These are phyloP conservation scores for Tenualosa thibaudeaui DNA, from an alignment of 2,797 vertebrate genomes.

Conservation along the genomic window DNA sequence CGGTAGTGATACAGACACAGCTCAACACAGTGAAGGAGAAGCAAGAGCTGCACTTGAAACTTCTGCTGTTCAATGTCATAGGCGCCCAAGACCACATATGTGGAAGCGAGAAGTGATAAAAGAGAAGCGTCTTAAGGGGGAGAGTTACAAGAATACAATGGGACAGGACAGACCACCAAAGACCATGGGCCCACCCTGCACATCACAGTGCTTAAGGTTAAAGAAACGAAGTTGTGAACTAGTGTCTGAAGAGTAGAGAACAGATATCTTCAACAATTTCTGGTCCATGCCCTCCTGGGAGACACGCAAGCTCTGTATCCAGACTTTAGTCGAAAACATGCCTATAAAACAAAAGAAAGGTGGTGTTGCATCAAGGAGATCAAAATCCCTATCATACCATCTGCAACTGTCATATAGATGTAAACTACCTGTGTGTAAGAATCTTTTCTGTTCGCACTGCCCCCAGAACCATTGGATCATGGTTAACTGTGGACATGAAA, in stretches of 20 bases:
- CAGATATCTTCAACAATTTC: not conserved
- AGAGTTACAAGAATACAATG: not conserved
- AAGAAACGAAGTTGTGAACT: slow-evolving; percentile 26
- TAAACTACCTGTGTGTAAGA: no score
- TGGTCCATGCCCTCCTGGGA: no score
- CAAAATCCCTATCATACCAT: not conserved
- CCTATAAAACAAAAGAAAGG: no score
- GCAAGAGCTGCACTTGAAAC: not conserved
- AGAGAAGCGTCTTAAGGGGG: slow-evolving; percentile 1
- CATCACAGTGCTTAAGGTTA: slow-evolving; percentile 25
- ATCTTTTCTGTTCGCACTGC: no score
- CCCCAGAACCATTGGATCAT: no score
- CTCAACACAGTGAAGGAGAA: not conserved
- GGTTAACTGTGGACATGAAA: not conserved
- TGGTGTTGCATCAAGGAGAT: not conserved
- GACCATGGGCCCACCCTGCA: slow-evolving; percentile 18
- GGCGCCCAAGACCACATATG: not conserved
- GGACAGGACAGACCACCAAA: slow-evolving; percentile 26
- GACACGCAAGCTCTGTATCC: no score
- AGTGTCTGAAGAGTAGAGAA: not conserved
- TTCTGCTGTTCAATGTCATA: not conserved
- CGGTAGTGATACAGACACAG: no score
- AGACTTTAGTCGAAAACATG: no score
- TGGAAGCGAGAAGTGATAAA: not conserved
- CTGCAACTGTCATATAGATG: slow-evolving; percentile 14